Evolutionary conservation across 2,797 vertebrate species (phyloP).

Genomic region (Acropternis orthonyx): DNA sequence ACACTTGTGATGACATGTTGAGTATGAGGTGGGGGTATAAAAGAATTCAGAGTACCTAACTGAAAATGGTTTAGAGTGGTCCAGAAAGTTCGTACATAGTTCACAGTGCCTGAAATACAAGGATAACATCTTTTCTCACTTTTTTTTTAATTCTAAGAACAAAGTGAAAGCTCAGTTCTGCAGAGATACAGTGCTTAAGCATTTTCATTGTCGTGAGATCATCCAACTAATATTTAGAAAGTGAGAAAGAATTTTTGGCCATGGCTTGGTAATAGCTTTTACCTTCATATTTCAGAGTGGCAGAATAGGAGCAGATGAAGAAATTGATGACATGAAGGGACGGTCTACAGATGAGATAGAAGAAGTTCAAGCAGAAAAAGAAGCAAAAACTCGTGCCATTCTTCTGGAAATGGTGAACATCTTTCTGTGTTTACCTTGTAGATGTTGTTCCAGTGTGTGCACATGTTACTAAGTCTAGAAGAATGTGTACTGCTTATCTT

Average conservation of each 20-base stretch:
- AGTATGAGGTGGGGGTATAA: neutral
- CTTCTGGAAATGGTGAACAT: slow-evolving; percentile 92
- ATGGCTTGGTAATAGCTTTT: neutral
- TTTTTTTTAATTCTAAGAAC: neutral
- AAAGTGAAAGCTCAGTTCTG: neutral
- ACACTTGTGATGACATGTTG: neutral
- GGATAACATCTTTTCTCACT: neutral
- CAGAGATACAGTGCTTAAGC: neutral
- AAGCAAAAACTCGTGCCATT: slow-evolving; percentile 95
- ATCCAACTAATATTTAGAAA: neutral
- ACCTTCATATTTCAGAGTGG: slow-evolving; percentile 84
- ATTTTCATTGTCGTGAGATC: neutral
- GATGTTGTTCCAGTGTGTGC: neutral
- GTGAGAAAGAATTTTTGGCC: neutral
- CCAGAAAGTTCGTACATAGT: neutral
- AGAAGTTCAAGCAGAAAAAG: slow-evolving; percentile 91
- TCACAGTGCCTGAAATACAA: neutral
- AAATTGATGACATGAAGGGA: slow-evolving; percentile 87
- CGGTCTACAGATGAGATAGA: slow-evolving; percentile 87
- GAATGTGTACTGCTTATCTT: neutral
- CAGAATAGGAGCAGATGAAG: slow-evolving; percentile 95
- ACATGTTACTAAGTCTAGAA: neutral
- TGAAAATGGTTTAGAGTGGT: neutral
- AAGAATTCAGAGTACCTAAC: neutral
- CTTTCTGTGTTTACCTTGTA: neutral